Conservation (phyloP, 2,113 vertebrate species). For the Onychostruthus taczanowskii region DNA sequence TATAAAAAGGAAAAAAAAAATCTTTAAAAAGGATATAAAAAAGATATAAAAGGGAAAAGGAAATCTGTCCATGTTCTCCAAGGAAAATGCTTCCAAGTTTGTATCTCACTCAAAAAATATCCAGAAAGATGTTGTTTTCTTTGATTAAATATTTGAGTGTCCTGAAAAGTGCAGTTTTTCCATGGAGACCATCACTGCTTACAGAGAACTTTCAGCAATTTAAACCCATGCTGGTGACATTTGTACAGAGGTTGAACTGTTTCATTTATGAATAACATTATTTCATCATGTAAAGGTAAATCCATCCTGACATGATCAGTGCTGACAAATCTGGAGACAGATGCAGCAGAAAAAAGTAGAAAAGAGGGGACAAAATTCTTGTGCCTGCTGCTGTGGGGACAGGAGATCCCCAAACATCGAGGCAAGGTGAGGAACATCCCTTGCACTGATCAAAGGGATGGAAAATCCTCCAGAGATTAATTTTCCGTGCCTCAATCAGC, state of each 20-base stretch:
- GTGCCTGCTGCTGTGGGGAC: not conserved
- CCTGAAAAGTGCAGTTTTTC: not conserved
- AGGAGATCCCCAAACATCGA: not conserved
- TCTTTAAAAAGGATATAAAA: no score
- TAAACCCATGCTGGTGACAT: not conserved
- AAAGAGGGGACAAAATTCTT: not conserved
- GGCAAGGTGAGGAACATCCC: not conserved
- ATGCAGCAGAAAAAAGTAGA: not conserved
- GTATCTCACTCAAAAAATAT: not conserved
- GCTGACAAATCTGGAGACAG: not conserved
- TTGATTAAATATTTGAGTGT: not conserved
- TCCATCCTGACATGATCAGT: not conserved
- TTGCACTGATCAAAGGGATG: not conserved
- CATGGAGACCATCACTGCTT: not conserved
- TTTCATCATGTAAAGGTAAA: not conserved
- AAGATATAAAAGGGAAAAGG: not conserved
- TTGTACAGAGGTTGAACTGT: not conserved
- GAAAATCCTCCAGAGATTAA: not conserved
- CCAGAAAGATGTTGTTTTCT: not conserved
- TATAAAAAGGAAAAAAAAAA: not conserved
- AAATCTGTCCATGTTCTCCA: not conserved
- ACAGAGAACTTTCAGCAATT: not conserved
- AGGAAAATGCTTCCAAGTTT: not conserved
- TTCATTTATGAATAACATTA: not conserved
- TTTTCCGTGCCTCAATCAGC: not conserved